Base-by-base conservation (phyloP, 2,797 vertebrate genomes). In the Anguilla anguilla region DNA sequence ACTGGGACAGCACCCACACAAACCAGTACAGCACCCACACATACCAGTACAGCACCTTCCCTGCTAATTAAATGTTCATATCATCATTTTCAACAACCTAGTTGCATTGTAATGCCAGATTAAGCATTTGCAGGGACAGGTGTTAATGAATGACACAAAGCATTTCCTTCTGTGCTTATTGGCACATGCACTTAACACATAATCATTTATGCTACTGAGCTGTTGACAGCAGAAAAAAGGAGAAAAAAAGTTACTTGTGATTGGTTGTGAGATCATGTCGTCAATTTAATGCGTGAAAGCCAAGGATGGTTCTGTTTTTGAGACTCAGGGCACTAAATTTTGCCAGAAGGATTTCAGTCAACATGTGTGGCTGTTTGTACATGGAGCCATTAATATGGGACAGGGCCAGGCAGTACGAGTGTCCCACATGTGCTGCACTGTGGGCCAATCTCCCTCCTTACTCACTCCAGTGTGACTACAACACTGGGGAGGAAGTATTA, bases 161-260 rank as follows among this genome's bases (percentile, higher is more conserved):
- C 19, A 25, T 22, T 43, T 81, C 74, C 13, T 1, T 79, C 35
- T 79, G 6, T n/a, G 11, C 25, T 35, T 79, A 43, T 43, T 39
- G 17, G 77, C 39, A 81, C 43, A 46, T 49, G 77, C 15, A 81
- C 13, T 49, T 81, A 81, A 81, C 77, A 81, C 39, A 46, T 22
- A 43, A 46, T 49, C 17, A 81, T 17, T 19, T 31, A 77, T 22
- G 57, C 5, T 55, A 55, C 51, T 1, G 11, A 74, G 64, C 25
- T 6, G 3, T 46, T 69, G 0, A 2, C 46, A 28, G 83, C 2
- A 31, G 31, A 35, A 69, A 28, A 67, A 49, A 83, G 25, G 51
- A 51, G n/a, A 39, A 86, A 89, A 86, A 81, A 61, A 88, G 55
- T 90, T 92, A 90, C 79, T 88, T 92, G 91, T 91, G 88, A 91